Conservation (phyloP, 92 coral and sea anemone genomes). For the Chrysogorgia sp. region DNA sequence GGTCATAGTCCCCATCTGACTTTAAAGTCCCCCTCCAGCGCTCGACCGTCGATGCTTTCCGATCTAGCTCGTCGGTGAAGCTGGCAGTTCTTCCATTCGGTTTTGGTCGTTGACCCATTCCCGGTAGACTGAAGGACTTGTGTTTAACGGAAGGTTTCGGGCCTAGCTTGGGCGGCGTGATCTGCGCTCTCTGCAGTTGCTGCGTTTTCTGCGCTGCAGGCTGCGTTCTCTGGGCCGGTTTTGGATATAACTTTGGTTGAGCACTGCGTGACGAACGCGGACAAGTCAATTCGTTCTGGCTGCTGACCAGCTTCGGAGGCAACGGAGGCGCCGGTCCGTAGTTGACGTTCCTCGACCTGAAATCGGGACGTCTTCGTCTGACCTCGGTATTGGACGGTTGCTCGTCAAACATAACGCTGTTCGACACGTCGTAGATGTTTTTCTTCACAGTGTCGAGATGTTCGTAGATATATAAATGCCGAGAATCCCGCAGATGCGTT, state of each 20-base stretch:
- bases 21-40: too few relatives aligned
- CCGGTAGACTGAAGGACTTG: too few relatives aligned
- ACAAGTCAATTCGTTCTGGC: neutral
- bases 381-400: neutral
- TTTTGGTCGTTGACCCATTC: neutral
- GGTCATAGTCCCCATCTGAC: too few relatives aligned
- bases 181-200: too few relatives aligned
- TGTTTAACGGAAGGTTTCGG: neutral
- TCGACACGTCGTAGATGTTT: neutral
- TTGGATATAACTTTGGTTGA: too few relatives aligned
- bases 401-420: neutral
- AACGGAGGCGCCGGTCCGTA: neutral
- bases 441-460: constrained; percentile 6
- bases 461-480: neutral
- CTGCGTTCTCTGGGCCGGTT: too few relatives aligned
- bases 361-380: neutral
- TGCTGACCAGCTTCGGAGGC: neutral
- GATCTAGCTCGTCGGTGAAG: too few relatives aligned
- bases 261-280: too few relatives aligned
- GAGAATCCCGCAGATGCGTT: constrained; percentile 1
- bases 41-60: too few relatives aligned
- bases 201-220: too few relatives aligned
- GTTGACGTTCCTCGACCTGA: neutral
- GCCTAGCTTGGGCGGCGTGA: neutral
- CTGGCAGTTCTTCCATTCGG: neutral